A percentile compares a stretch with the other conserved stretches of the same genome.
Evolutionary conservation across 92 coral and sea anemone genomes (phyloP).

Genomic region (Epizoanthus illoricatus): DNA sequence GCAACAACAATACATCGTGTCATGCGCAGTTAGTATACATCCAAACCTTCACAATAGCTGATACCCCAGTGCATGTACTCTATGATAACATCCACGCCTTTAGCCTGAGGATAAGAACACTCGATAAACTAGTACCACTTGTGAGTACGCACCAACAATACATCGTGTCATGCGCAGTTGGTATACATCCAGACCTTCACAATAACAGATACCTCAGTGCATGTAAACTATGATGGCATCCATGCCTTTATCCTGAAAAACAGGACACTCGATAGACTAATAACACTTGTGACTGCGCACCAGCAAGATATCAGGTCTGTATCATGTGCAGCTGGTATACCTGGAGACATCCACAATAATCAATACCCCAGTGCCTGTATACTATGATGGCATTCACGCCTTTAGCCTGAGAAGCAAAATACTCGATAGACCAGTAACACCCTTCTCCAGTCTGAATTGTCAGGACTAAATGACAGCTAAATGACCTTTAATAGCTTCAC

Average conservation of each 20-base stretch:
- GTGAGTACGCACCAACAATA: conserved; percentile 63
- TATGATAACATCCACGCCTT: conserved; percentile 48
- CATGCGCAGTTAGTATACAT: conserved; percentile 31
- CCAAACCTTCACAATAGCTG: conserved; percentile 17
- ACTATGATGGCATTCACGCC: not conserved
- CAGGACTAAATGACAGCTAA: not conserved
- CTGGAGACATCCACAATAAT: not conserved
- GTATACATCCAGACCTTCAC: conserved; percentile 1
- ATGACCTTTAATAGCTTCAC: conserved; percentile 25
- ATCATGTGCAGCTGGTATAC: conserved; percentile 37
- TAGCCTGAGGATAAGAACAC: not conserved
- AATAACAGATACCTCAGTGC: conserved; percentile 41
- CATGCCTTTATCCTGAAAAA: not conserved
- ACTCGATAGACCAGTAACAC: not conserved
- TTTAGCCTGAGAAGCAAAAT: not conserved
- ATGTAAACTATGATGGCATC: not conserved
- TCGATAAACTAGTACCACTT: not conserved
- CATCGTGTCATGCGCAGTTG: conserved; percentile 40
- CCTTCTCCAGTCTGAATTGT: not conserved
- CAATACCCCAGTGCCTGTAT: not conserved
- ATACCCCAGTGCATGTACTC: conserved; percentile 69
- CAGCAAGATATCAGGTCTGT: conserved; percentile 37
- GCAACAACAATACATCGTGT: conserved; percentile 53
- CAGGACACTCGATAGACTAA: not conserved
- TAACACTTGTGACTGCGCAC: conserved; percentile 27